Percentiles rank a stretch among this genome's conserved stretches.
Evolutionary conservation across 2,797 vertebrate genomes (phyloP).

Genomic region (Enteromius unitaeniatus): DNA sequence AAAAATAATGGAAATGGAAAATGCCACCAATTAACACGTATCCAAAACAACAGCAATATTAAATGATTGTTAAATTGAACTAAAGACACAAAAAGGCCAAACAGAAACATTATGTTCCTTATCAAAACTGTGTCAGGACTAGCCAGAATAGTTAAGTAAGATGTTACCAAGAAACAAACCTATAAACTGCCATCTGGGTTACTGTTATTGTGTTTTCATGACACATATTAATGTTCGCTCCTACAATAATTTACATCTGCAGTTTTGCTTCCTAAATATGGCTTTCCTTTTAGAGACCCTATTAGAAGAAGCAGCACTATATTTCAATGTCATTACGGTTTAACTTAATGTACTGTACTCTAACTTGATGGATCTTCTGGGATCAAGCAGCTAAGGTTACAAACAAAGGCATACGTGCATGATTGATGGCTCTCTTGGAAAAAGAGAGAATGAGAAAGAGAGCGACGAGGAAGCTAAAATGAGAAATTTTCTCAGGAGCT

Average conservation of each 20-base stretch:
- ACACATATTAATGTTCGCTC: neutral
- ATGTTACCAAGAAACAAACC: neutral
- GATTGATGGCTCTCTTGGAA: constrained; percentile 50
- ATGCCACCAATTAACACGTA: neutral
- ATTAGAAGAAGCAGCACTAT: constrained; percentile 19
- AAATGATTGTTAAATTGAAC: neutral
- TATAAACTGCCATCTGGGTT: constrained; percentile 9
- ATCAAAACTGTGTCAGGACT: neutral
- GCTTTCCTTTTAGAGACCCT: constrained; percentile 17
- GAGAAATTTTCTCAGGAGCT: constrained; percentile 37
- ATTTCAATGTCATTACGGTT: constrained; percentile 45
- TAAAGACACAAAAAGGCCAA: neutral
- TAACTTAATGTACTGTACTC: constrained; percentile 30
- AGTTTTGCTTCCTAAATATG: constrained; percentile 17
- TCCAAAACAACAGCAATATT: neutral
- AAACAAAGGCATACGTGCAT: constrained; percentile 46
- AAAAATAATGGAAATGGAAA: neutral
- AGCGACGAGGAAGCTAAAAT: constrained; percentile 13
- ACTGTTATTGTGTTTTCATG: neutral
- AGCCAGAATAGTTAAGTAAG: neutral
- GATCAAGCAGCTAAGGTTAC: constrained; percentile 51
- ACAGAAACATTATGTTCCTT: neutral
- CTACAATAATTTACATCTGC: neutral
- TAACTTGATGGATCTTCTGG: constrained; percentile 47
- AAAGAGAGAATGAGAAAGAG: constrained; percentile 11